These are phyloP conservation scores for Digitonthophagus gazella DNA, from an alignment of 2,888 invertebrate genomes.

Conservation along the genomic window DNA sequence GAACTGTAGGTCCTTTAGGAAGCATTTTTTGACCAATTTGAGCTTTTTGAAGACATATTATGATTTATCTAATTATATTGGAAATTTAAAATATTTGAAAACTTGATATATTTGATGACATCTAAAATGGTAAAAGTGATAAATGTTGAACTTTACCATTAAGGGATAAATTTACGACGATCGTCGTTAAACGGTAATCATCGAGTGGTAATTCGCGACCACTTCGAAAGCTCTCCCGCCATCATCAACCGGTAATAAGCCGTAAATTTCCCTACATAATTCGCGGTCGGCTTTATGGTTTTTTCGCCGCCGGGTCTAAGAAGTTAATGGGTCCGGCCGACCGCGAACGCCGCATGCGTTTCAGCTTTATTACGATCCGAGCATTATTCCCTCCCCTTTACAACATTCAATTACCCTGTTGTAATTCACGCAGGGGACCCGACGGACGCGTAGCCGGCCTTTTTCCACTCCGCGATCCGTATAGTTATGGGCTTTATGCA, in stretches of 20 bases:
- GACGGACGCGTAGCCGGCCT: not conserved
- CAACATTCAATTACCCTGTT: slow-evolving; percentile 15
- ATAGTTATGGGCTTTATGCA: slow-evolving; percentile 29
- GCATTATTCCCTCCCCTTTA: slow-evolving; percentile 7
- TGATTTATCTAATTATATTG: too few relatives aligned
- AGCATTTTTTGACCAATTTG: too few relatives aligned
- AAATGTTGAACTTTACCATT: not conserved
- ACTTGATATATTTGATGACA: not conserved
- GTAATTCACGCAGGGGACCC: slow-evolving; percentile 11
- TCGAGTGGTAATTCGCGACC: not conserved
- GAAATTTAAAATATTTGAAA: too few relatives aligned
- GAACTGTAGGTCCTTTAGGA: too few relatives aligned
- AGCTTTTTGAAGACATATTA: too few relatives aligned
- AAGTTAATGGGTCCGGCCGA: not conserved
- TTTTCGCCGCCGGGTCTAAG: not conserved
- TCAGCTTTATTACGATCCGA: not conserved
- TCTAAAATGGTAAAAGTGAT: not conserved
- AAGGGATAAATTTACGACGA: not conserved
- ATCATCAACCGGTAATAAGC: not conserved
- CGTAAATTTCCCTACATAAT: not conserved
- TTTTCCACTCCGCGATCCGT: slow-evolving; percentile 18
- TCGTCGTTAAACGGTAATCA: not conserved
- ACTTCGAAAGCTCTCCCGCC: not conserved
- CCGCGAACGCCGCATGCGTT: not conserved
- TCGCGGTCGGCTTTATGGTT: not conserved